Percentiles rank a stretch among this genome's conserved stretches.
Conservation (phyloP, 2,113 vertebrate genomes). For the Chrysochloris asiatica region DNA sequence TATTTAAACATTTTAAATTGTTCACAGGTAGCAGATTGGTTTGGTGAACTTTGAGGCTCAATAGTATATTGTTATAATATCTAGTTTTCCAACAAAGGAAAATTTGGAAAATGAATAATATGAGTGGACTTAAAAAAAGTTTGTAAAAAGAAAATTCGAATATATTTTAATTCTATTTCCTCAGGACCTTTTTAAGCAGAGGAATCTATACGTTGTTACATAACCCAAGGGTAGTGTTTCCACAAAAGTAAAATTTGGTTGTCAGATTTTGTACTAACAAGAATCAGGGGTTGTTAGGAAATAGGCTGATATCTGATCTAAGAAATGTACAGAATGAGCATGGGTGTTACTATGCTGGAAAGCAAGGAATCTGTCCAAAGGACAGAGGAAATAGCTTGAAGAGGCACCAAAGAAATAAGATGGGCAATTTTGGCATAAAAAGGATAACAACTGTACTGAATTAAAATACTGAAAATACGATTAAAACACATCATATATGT, state of each 20-base stretch:
- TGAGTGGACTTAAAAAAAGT: too few relatives aligned
- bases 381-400: background rate
- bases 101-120: background rate
- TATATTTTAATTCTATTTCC: too few relatives aligned
- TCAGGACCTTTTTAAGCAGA: too few relatives aligned
- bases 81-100: background rate
- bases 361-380: background rate
- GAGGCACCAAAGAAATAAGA: background rate
- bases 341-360: background rate
- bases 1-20: slow-evolving; percentile 69
- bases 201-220: background rate
- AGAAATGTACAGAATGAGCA: background rate
- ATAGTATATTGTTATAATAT: background rate
- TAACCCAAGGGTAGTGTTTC: background rate
- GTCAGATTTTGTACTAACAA: background rate
- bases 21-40: slow-evolving; percentile 54
- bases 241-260: slow-evolving; percentile 21
- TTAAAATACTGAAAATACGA: background rate
- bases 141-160: too few relatives aligned
- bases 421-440: background rate
- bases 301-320: background rate
- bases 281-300: background rate
- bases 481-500: too few relatives aligned
- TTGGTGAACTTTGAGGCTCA: background rate
- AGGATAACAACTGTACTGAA: background rate